Evolutionary conservation across 2,797 vertebrate species (phyloP).

Genomic region (Psittacula echo): DNA sequence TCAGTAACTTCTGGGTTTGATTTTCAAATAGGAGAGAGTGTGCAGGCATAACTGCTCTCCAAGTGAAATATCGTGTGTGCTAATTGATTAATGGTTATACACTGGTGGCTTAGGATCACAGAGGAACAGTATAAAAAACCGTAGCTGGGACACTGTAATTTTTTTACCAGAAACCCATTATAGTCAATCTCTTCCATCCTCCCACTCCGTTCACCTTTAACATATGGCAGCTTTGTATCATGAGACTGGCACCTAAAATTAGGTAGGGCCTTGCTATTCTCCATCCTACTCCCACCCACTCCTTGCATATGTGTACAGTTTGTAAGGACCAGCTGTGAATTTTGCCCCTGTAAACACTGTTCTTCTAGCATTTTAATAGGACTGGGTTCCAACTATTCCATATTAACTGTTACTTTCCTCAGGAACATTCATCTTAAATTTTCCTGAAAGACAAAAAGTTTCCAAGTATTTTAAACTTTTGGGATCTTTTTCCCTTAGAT

Average conservation of each 20-base stretch:
- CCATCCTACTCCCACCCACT: conserved; percentile 63
- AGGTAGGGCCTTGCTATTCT: conserved; percentile 68
- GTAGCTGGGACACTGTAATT: background rate
- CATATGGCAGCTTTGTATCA: conserved; percentile 67
- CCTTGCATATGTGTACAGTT: conserved; percentile 62
- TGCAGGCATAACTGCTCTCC: background rate
- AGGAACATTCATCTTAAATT: background rate
- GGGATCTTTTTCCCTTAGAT: background rate
- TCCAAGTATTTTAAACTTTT: background rate
- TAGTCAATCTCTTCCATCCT: conserved; percentile 47
- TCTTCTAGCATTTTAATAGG: conserved; percentile 21
- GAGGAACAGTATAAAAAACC: background rate
- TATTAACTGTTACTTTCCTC: background rate
- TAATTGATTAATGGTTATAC: background rate
- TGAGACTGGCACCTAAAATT: conserved; percentile 65
- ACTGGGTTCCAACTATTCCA: background rate
- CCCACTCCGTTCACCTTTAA: conserved; percentile 62
- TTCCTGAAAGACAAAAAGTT: background rate
- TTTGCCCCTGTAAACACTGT: conserved; percentile 56
- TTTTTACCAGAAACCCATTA: conserved; percentile 6
- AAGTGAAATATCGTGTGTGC: background rate
- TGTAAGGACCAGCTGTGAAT: conserved; percentile 67
- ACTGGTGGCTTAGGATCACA: background rate
- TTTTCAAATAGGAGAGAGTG: background rate
- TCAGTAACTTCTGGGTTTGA: background rate